Evolutionary conservation across 2,113 vertebrate species (phyloP).

Genomic region (Poicephalus gulielmi): DNA sequence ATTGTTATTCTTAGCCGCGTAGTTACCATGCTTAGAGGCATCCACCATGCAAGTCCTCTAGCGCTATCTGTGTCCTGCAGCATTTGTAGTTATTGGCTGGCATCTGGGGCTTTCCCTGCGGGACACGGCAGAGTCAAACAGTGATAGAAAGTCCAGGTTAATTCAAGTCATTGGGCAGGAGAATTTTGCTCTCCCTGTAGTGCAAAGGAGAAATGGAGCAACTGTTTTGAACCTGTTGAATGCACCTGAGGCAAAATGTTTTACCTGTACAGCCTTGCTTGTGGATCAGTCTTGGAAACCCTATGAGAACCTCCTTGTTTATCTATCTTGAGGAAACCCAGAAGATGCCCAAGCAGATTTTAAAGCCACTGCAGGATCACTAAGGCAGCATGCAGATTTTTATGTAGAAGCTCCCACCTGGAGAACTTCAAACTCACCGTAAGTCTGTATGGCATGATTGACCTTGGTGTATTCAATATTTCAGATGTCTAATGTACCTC

Average conservation of each 20-base stretch:
- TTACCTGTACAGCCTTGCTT: background rate
- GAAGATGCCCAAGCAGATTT: background rate
- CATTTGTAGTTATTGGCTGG: background rate
- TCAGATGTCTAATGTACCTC: background rate
- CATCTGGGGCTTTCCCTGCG: background rate
- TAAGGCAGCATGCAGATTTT: background rate
- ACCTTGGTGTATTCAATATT: background rate
- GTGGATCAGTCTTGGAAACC: background rate
- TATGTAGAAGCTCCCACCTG: background rate
- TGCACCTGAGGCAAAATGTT: background rate
- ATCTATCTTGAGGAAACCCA: background rate
- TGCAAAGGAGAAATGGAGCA: background rate
- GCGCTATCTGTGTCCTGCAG: background rate
- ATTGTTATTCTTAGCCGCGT: accelerated
- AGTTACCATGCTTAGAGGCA: background rate
- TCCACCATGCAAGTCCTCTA: background rate
- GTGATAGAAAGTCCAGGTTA: too few species aligned
- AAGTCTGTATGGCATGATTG: background rate
- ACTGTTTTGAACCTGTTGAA: background rate
- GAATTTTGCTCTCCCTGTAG: background rate
- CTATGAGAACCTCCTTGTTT: background rate
- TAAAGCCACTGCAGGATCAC: background rate
- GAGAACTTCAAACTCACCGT: accelerated
- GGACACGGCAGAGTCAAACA: background rate
- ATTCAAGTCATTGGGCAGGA: background rate